These are phyloP conservation scores for Mizuhopecten yessoensis DNA, from an alignment of 1,140 invertebrate species.

Conservation along the genomic window DNA sequence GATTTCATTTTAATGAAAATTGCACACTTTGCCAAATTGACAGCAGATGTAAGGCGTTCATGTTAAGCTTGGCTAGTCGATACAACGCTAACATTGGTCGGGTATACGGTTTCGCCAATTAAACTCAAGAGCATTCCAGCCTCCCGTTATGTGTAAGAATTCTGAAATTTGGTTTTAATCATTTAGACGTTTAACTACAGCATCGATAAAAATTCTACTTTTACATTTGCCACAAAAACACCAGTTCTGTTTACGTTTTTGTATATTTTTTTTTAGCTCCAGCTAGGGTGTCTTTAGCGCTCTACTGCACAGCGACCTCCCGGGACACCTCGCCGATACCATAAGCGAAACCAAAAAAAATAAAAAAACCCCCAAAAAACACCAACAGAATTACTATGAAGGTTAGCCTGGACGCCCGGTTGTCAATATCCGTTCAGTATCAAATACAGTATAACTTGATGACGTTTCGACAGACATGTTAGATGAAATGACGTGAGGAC, in stretches of 20 bases:
- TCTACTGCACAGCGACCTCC: no score
- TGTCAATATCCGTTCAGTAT: no score
- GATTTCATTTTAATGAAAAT: slow-evolving; percentile 21
- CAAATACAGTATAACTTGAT: no score
- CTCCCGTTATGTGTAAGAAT: background rate
- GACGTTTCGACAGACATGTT: no score
- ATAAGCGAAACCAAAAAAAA: no score
- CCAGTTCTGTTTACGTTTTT: background rate
- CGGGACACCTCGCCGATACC: no score
- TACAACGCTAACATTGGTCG: background rate
- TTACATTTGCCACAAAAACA: background rate
- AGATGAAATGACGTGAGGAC: no score
- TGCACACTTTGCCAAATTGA: background rate
- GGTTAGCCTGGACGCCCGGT: no score
- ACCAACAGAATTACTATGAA: no score
- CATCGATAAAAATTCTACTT: background rate
- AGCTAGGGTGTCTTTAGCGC: no score
- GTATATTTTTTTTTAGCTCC: background rate
- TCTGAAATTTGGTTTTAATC: slow-evolving; percentile 15
- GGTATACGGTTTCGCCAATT: background rate
- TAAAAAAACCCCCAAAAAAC: no score
- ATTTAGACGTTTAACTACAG: background rate
- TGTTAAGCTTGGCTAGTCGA: background rate
- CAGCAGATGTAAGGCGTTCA: background rate
- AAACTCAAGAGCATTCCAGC: background rate